Base-by-base conservation (phyloP, 2,888 invertebrate species). In the Urechis unicinctus region DNA sequence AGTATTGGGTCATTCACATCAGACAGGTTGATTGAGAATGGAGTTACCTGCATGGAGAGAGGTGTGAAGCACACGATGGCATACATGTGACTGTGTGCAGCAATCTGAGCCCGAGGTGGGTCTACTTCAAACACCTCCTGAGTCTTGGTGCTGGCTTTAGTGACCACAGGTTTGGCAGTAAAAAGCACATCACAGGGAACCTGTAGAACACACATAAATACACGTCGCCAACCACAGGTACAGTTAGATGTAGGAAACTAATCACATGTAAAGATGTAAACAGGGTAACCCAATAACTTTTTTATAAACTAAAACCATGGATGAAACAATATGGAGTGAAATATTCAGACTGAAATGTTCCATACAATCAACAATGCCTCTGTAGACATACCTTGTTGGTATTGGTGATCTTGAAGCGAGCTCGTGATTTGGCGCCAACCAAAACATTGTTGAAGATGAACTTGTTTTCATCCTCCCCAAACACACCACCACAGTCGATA, bases 381-480 rank as follows among this genome's bases (percentile, higher is more conserved):
- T 45, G 6, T 45, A 21, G 45, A 9, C 22, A 9, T 42, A 71
- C 76, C 66, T 78, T 78, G 61, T 74, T 73, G 44, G 62, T 62
- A 61, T 78, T 78, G 50, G 68, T 64, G 55, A 78, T 72, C 68
- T 77, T 77, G 63, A 78, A 78, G 30, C 78, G 62, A 5, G 78
- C 77, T 53, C 69, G 70, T 5, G 74, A 72, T 53, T 68, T 73
- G 36, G 72, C 62, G 9, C 78, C 78, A 49, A 78, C 77, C 47
- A 78, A 72, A 17, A 77, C 76, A 57, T 77, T 77, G 62, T 70
- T 75, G 66, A 78, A 78, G 21, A 77, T 67, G 66, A 78, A 78
- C 52, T 68, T 69, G 62, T 70, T 76, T 56, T 78, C 78, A 44
- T 72, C 73, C 58, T 77, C 75, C 3, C 74, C 75, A 62, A 71